These are phyloP conservation scores for Apamea anceps DNA, from an alignment of 2,888 invertebrate species.

Conservation along the genomic window DNA sequence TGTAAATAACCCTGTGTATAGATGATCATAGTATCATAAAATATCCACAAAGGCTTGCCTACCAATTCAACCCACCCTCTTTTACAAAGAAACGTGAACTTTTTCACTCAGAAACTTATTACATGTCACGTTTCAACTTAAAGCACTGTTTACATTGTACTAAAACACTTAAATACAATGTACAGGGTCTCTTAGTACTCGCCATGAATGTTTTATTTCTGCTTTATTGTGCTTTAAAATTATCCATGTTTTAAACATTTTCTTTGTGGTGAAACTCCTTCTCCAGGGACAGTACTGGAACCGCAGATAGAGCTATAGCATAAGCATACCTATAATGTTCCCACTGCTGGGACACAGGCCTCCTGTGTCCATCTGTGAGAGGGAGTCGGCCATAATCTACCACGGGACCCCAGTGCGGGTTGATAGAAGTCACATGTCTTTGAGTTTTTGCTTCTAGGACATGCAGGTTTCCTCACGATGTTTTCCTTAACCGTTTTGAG, in stretches of 20 bases:
- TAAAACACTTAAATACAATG: constrained; percentile 35
- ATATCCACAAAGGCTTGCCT: background rate
- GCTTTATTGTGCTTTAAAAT: background rate
- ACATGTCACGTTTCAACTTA: constrained; percentile 28
- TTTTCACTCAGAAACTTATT: constrained; percentile 16
- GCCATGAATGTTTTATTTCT: constrained; percentile 7
- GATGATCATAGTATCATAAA: background rate
- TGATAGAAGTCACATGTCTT: background rate
- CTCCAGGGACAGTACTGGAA: background rate
- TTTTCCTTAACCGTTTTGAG: background rate
- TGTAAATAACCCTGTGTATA: no score
- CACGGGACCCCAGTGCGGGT: background rate
- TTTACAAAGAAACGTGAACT: constrained; percentile 5
- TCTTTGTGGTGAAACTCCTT: background rate
- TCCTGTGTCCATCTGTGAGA: background rate
- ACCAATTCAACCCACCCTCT: background rate
- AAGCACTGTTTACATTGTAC: constrained; percentile 38
- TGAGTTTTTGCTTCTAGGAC: background rate
- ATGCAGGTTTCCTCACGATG: background rate
- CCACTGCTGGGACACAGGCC: background rate
- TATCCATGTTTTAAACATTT: background rate
- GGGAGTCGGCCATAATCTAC: background rate
- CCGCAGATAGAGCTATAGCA: background rate
- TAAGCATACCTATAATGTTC: background rate
- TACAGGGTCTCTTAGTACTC: background rate